These are phyloP conservation scores for Beaufortia kweichowensis DNA, from an alignment of 2,113 vertebrate species.

Conservation along the genomic window DNA sequence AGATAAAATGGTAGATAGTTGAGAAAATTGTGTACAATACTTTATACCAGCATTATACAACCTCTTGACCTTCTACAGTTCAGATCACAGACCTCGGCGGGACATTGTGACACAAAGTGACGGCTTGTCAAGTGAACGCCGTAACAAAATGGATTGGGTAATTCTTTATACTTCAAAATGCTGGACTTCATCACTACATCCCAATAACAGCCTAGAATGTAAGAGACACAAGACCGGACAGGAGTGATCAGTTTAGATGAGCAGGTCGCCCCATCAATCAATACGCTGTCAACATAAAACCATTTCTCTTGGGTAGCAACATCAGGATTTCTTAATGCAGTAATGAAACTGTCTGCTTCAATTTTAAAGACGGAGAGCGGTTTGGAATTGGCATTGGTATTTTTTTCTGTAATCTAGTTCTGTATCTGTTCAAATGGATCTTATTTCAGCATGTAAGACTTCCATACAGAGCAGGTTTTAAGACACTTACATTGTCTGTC, in stretches of 20 bases:
- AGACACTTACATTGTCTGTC: conserved; percentile 69
- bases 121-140: not conserved
- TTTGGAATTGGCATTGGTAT: not conserved
- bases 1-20: too few species aligned
- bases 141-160: not conserved
- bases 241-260: not conserved
- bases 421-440: too few species aligned
- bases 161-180: not conserved
- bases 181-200: conserved; percentile 9
- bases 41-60: not conserved
- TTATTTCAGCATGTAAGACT: too few species aligned
- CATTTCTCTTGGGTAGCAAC: conserved; percentile 16
- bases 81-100: not conserved
- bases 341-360: conserved; percentile 14
- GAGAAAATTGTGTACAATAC: not conserved
- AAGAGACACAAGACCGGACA: not conserved
- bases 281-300: conserved; percentile 35
- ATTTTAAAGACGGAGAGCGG: not conserved
- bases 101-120: conserved; percentile 4
- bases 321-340: not conserved
- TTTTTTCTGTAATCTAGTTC: not conserved
- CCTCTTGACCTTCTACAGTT: not conserved
- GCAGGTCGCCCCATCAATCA: conserved; percentile 23
- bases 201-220: conserved; percentile 3
- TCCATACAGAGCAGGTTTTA: not conserved